Evolutionary conservation across 1,140 invertebrate genomes (phyloP).

Genomic region (Lasioglossum baleicum): DNA sequence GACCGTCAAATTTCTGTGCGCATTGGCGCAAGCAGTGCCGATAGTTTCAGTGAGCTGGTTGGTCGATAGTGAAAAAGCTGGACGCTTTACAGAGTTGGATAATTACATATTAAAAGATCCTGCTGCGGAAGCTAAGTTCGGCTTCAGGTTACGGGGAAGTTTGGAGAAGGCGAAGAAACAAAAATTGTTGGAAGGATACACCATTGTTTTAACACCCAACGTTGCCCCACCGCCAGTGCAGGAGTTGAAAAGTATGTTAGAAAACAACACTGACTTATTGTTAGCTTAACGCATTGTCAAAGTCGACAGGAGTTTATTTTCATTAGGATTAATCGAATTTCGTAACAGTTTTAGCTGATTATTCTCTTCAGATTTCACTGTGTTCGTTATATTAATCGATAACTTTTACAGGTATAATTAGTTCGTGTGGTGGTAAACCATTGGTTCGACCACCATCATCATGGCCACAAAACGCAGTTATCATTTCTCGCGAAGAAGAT

Average conservation of each 20-base stretch:
- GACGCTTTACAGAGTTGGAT: slow-evolving; percentile 69
- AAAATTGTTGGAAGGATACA: slow-evolving; percentile 73
- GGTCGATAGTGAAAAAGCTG: slow-evolving; percentile 63
- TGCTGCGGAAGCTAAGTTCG: slow-evolving; percentile 74
- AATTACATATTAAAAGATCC: slow-evolving; percentile 76
- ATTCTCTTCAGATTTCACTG: not conserved
- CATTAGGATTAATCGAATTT: no score
- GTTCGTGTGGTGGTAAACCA: slow-evolving; percentile 71
- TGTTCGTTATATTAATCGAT: slow-evolving; percentile 2
- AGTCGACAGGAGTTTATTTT: no score
- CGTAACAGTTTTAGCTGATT: no score
- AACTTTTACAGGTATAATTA: slow-evolving; percentile 75
- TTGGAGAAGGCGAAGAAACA: slow-evolving; percentile 68
- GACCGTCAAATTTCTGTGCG: slow-evolving; percentile 80
- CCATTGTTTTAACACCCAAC: slow-evolving; percentile 76
- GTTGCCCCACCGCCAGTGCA: slow-evolving; percentile 72
- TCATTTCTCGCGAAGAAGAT: slow-evolving; percentile 75
- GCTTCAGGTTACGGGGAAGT: slow-evolving; percentile 74
- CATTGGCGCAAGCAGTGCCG: slow-evolving; percentile 73
- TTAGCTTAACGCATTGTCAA: not conserved
- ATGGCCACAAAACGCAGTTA: slow-evolving; percentile 72
- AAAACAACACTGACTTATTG: not conserved
- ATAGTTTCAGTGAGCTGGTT: slow-evolving; percentile 79
- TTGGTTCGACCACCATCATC: slow-evolving; percentile 64
- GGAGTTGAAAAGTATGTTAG: slow-evolving; percentile 78